Evolutionary conservation across 2,888 invertebrate species (phyloP).

Genomic region (Xestia c-nigrum): DNA sequence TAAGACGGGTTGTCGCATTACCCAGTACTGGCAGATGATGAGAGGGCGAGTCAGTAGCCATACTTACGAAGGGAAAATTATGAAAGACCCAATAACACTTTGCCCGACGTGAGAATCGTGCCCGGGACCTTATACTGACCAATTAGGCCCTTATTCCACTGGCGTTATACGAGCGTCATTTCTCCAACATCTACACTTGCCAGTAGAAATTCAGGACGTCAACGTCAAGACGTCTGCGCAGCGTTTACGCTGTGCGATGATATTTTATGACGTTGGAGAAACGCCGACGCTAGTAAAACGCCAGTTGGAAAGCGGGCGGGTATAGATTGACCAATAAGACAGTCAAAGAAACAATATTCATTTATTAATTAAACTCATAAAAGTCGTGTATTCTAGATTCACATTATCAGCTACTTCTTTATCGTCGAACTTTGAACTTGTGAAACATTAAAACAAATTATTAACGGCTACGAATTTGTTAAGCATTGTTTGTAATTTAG

Average conservation of each 20-base stretch:
- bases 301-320: neutral
- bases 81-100: neutral
- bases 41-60: neutral
- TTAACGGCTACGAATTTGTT: constrained; percentile 16
- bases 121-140: neutral
- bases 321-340: neutral
- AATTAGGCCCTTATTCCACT: too few relatives aligned
- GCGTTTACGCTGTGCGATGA: too few relatives aligned
- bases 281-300: too few relatives aligned
- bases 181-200: too few relatives aligned
- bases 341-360: constrained; percentile 58
- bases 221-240: too few relatives aligned
- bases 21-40: too few relatives aligned
- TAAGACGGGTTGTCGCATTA: too few relatives aligned
- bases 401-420: constrained; percentile 38
- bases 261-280: too few relatives aligned
- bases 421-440: constrained; percentile 52
- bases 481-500: neutral
- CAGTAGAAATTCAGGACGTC: too few relatives aligned
- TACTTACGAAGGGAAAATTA: neutral
- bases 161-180: too few relatives aligned
- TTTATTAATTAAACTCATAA: neutral
- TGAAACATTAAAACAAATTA: constrained; percentile 31
- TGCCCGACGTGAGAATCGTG: neutral
- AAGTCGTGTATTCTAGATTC: neutral